Base-by-base conservation (phyloP, 1,140 invertebrate species). In the Microplitis demolitor region DNA sequence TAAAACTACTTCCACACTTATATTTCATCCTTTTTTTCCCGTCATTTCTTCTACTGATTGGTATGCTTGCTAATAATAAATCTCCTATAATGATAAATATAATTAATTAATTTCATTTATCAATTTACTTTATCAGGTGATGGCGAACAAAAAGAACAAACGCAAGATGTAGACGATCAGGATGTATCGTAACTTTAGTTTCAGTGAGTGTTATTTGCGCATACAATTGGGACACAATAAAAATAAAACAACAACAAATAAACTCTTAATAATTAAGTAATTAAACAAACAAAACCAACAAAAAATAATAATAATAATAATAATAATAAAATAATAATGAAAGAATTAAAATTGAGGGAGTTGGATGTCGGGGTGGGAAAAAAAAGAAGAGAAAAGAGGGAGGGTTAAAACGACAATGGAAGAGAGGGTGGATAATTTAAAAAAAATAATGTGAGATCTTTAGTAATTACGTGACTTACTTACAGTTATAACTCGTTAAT, bases 111-210 rank as follows among this genome's bases (percentile, higher is more conserved):
- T 64, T 54, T 66, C 35, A 56, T 60, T 73, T 69, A 4, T 70
- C 74, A 51, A 73, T 51, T 31, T 51, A 63, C 62, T 64, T 67
- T 76, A 35, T 76, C 72, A 95, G 94, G 93, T 85, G 94, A 96
- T 85, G 91, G 91, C 73, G 95, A 96, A 89, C 93, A 92, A 77
- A 96, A 96, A 87, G 94, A 95, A 87, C 91, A 93, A 86, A 90
- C 95, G 82, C 95, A 96, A 87, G 95, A 97, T 87, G 93, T 93
- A 81, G 96, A 97, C 88, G 95, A 96, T 88, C 95, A 97, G 89
- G 94, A 96, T 88, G 94, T 95, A 87, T 95, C 94, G 92, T 96
- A 95, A 96, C 86, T 87, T 79, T 85, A 86, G 82, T 82, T 84
- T 81, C 82, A 86, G 85, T 87, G 85, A 87, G 85, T 87, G 85